Evolutionary conservation across 2,888 invertebrate genomes (phyloP).

Genomic region (Pristionchus entomophagus): DNA sequence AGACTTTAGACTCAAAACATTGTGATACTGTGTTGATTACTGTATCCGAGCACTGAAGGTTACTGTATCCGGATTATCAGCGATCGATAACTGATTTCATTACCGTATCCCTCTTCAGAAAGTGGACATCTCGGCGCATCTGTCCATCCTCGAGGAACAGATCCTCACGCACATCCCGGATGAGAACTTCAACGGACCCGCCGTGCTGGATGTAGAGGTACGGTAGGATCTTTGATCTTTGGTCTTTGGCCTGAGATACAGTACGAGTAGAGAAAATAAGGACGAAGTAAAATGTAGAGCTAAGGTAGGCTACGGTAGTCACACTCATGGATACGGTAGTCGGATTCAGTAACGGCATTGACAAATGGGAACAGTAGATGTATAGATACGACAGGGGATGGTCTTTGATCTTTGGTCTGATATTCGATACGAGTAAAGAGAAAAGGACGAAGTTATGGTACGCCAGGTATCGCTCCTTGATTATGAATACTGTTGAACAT

Average conservation of each 20-base stretch:
- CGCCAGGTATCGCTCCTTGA: too few species aligned
- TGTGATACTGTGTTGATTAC: neutral
- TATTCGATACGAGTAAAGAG: too few species aligned
- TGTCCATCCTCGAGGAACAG: conserved; percentile 41
- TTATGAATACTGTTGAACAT: too few species aligned
- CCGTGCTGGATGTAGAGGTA: conserved; percentile 58
- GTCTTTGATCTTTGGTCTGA: too few species aligned
- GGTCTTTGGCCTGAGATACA: neutral
- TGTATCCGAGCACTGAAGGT: neutral
- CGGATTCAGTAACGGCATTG: too few species aligned
- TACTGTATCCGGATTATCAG: neutral
- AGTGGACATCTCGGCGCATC: conserved; percentile 44
- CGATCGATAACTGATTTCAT: neutral
- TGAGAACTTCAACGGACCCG: conserved; percentile 57
- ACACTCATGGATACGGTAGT: neutral
- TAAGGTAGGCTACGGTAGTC: neutral
- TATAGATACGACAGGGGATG: too few species aligned
- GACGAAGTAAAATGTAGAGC: too few species aligned
- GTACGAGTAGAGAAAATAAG: too few species aligned
- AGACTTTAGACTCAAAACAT: too few species aligned
- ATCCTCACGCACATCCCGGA: conserved; percentile 53
- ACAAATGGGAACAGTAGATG: too few species aligned
- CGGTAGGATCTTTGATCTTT: neutral
- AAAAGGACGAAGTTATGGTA: too few species aligned
- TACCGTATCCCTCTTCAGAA: conserved; percentile 43